A percentile compares a stretch with the other conserved stretches of the same genome.
These are phyloP conservation scores for Agrenia bidenticulata DNA, from an alignment of 2,888 invertebrate species.

Conservation along the genomic window DNA sequence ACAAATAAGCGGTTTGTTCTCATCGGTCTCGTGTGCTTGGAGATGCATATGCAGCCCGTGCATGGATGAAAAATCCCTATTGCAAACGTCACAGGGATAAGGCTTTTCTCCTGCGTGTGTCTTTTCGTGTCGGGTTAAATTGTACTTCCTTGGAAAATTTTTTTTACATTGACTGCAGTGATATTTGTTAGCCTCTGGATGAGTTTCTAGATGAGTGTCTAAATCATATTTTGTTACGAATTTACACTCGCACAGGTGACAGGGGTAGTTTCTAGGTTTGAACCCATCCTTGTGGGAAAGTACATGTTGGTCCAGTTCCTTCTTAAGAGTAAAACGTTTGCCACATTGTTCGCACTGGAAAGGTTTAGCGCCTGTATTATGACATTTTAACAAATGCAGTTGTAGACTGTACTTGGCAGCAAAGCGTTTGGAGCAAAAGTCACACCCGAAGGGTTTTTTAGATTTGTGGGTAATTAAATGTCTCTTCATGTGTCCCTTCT, in stretches of 20 bases:
- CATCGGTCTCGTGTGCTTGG: conserved; percentile 2
- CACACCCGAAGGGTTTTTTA: conserved; percentile 4
- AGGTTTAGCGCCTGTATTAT: conserved; percentile 10
- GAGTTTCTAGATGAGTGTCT: conserved; percentile 4
- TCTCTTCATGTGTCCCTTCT: conserved; percentile 16
- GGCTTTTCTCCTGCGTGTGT: neutral
- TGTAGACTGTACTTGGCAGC: conserved; percentile 15
- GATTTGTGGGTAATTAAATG: conserved; percentile 13
- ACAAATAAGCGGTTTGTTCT: neutral
- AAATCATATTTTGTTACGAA: conserved; percentile 5
- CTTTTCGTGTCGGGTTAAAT: neutral
- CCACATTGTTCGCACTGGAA: conserved; percentile 3
- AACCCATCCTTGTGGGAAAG: conserved; percentile 4
- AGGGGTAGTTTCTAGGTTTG: conserved; percentile 5
- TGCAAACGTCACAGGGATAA: conserved; percentile 6
- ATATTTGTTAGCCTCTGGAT: conserved; percentile 3
- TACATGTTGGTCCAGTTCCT: conserved; percentile 2
- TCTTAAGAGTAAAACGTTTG: conserved; percentile 5
- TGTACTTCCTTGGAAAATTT: neutral
- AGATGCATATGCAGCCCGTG: conserved; percentile 5
- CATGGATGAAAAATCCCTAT: neutral
- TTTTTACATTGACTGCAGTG: neutral
- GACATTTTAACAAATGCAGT: conserved; percentile 12
- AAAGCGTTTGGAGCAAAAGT: conserved; percentile 1
- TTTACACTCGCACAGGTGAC: neutral